Percentiles rank a stretch among this genome's conserved stretches.
Conservation (phyloP, 2,113 vertebrate species). For the Plecotus auritus region DNA sequence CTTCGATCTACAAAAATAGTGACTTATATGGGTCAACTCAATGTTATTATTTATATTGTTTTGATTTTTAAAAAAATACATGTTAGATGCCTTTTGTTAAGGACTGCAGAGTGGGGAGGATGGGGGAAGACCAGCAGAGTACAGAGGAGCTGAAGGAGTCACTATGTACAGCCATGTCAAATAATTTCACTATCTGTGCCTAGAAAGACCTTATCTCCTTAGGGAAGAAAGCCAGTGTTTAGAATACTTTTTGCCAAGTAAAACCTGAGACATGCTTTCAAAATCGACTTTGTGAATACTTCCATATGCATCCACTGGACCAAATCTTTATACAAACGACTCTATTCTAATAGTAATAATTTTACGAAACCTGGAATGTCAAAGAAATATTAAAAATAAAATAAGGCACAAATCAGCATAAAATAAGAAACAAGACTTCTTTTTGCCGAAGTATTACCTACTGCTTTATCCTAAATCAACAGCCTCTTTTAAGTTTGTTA, state of each 20-base stretch:
- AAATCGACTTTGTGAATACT: slow-evolving; percentile 44
- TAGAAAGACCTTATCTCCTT: background rate
- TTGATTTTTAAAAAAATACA: background rate
- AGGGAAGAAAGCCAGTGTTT: slow-evolving; percentile 27
- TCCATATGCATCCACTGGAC: slow-evolving; percentile 26
- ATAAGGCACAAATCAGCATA: slow-evolving; percentile 46
- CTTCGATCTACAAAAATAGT: background rate
- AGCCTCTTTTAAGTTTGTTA: background rate
- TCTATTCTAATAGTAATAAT: slow-evolving; percentile 48
- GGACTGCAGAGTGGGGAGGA: background rate
- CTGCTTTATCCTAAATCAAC: background rate
- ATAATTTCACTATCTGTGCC: background rate
- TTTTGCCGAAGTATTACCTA: slow-evolving; percentile 40
- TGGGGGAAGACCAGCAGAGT: background rate
- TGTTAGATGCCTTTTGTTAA: background rate
- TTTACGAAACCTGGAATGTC: slow-evolving; percentile 59
- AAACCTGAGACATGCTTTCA: slow-evolving; percentile 13
- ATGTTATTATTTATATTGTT: background rate
- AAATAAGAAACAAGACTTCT: slow-evolving; percentile 55
- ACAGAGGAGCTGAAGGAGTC: background rate
- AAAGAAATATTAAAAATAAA: slow-evolving; percentile 60
- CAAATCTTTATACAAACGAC: slow-evolving; percentile 47
- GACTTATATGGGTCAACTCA: background rate
- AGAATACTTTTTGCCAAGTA: slow-evolving; percentile 30
- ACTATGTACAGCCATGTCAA: background rate